Base-by-base conservation (phyloP, 1,140 invertebrate genomes). In the Rhagoletis pomonella region DNA sequence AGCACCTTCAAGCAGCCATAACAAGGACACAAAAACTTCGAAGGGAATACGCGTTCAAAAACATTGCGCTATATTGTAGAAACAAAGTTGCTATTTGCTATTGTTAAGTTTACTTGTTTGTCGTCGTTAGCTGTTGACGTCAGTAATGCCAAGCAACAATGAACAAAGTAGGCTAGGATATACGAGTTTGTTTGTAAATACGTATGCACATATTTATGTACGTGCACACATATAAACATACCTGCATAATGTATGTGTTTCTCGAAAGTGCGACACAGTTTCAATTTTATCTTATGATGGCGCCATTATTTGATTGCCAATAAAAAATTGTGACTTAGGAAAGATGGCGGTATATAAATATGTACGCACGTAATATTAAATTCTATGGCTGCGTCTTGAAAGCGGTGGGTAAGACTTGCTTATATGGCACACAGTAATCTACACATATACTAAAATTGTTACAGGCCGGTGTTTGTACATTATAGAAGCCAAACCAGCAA, bases 281-380 rank as follows among this genome's bases (percentile, higher is more conserved):
- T 67, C 64, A 39, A 67, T 67, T 67, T 67, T 67, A 67, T 39
- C 39, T 67, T 39, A 67, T 67, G 64, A 67, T 29, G 39, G 39
- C 39, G 64, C 64, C 29, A 42, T 67, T 67, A 67, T 42, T 10
- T 67, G 29, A 12, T 29, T 39, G 64, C 12, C 64, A 67, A 39
- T 67, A 12, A 29, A 42, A 67, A 67, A 12, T 67, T 19, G 29
- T 29, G 29, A 29, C 0, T 29, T 29, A 29, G 29, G 29, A 29
- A 29, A 29, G 29, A 29, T 29, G 29, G 29, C 29, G 29, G 29
- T 29, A 29, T 29, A 29, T 29, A 29, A 29, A 29, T 29, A 29
- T 29, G 29, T 29, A 29, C 29, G 29, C 29, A 29, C 29, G 29
- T 29, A 29, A 29, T 29, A 29, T 29, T 29, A 29, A 29, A 29